Conservation (phyloP, 2,113 vertebrate genomes). For the Oncorhynchus kisutch region DNA sequence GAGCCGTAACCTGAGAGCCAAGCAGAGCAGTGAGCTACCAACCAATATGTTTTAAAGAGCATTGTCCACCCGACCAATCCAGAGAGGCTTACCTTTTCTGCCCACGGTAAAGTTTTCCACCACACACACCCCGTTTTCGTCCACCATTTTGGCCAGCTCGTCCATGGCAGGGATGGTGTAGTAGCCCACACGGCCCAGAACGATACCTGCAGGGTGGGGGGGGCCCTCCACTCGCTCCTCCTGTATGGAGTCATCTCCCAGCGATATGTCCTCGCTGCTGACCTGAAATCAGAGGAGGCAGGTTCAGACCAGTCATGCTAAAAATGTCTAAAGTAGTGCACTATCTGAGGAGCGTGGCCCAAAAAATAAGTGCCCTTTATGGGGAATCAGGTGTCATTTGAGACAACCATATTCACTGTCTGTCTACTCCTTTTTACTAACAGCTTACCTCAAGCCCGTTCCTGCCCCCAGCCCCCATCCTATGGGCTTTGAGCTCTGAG, state of each 20-base stretch:
- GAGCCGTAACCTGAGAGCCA: constrained; percentile 88
- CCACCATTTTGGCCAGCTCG: constrained; percentile 82
- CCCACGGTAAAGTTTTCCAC: constrained; percentile 93
- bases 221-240: constrained; percentile 80
- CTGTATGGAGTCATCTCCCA: constrained; percentile 87
- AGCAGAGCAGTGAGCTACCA: not conserved
- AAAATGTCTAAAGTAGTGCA: no score
- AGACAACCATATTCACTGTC: not conserved
- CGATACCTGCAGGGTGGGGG: constrained; percentile 87
- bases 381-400: not conserved
- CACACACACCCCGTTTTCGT: constrained; percentile 81
- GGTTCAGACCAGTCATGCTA: no score
- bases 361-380: not conserved
- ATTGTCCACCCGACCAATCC: not conserved
- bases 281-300: constrained; percentile 42
- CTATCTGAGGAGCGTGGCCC: no score
- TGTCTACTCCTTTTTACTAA: constrained; percentile 61
- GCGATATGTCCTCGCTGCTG: constrained; percentile 86
- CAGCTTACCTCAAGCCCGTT: constrained; percentile 85
- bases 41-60: not conserved
- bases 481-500: constrained; percentile 83
- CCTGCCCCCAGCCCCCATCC: constrained; percentile 47
- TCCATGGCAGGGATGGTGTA: constrained; percentile 95
- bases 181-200: constrained; percentile 85
- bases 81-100: constrained; percentile 80